phyloP scores from a whole-genome alignment of 30 jellyfish, hydroid and myxozoan species.

The Turritopsis dohrnii region DNA sequence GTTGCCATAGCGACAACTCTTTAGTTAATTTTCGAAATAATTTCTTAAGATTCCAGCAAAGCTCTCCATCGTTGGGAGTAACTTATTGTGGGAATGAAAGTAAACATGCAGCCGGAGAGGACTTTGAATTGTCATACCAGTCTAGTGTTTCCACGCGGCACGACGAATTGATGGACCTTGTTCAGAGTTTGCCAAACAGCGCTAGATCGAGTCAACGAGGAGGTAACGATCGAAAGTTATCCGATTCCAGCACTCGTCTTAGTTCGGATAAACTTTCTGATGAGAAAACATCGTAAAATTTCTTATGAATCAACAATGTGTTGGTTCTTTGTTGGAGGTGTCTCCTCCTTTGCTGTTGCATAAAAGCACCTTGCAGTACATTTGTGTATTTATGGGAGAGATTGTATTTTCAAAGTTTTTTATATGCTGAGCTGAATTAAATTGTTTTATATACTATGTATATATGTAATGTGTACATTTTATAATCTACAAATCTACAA shows the following conservation, averaged over 20 bases:
- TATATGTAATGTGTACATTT: neutral
- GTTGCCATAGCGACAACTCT: constrained; percentile 16
- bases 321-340: no score
- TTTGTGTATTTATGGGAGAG: neutral
- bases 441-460: neutral
- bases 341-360: neutral
- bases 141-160: neutral
- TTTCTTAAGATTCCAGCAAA: constrained; percentile 28
- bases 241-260: neutral
- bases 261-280: neutral
- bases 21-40: constrained; percentile 25
- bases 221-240: neutral
- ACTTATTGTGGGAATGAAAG: neutral
- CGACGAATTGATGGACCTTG: neutral
- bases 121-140: neutral
- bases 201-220: constrained; percentile 18
- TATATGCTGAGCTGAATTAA: neutral
- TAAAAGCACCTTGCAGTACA: neutral
- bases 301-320: neutral
- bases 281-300: neutral
- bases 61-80: constrained; percentile 24
- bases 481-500: neutral
- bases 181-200: constrained; percentile 13
- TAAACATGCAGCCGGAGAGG: constrained; percentile 12
- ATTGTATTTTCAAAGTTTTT: neutral